Percentiles rank a stretch among this genome's conserved stretches.
Evolutionary conservation across 2,113 vertebrate genomes (phyloP).

Genomic region (Oplegnathus fasciatus): DNA sequence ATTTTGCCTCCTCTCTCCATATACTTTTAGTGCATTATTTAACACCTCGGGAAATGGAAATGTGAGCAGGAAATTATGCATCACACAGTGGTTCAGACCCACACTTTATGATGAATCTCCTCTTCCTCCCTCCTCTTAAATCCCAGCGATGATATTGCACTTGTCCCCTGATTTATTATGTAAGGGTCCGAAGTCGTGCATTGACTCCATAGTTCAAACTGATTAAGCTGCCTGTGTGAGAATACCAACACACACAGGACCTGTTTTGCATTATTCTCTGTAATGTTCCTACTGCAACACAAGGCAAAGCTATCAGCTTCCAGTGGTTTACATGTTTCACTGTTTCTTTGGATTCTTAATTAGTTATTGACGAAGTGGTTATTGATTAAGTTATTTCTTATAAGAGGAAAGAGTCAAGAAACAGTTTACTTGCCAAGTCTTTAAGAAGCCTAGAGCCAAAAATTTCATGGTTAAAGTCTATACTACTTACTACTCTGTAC

Average conservation of each 20-base stretch:
- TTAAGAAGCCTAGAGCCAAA: neutral
- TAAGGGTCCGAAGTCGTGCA: slow-evolving; percentile 13
- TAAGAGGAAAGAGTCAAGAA: neutral
- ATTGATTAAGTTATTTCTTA: neutral
- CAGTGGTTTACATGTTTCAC: neutral
- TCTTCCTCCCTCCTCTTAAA: slow-evolving; percentile 33
- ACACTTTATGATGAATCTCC: slow-evolving; percentile 41
- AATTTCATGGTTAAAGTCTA: neutral
- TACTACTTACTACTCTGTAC: too few relatives aligned
- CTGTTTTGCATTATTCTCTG: slow-evolving; percentile 19
- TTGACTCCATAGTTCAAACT: slow-evolving; percentile 49
- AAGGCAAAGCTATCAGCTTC: neutral
- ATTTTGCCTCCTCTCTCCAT: slow-evolving; percentile 48
- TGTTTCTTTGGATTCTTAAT: neutral
- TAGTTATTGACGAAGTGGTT: neutral
- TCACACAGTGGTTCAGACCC: slow-evolving; percentile 21
- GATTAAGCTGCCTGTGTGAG: slow-evolving; percentile 38
- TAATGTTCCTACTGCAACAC: neutral
- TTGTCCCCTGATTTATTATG: slow-evolving; percentile 54
- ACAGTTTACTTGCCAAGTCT: neutral
- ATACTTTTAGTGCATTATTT: slow-evolving; percentile 65
- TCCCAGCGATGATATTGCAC: slow-evolving; percentile 52
- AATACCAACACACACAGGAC: neutral
- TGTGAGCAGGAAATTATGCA: slow-evolving; percentile 63
- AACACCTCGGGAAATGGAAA: slow-evolving; percentile 64